Evolutionary conservation across 2,888 invertebrate genomes (phyloP), one percentile per base, ranked within the genome.

Genomic region (Nomada ferruginata): DNA sequence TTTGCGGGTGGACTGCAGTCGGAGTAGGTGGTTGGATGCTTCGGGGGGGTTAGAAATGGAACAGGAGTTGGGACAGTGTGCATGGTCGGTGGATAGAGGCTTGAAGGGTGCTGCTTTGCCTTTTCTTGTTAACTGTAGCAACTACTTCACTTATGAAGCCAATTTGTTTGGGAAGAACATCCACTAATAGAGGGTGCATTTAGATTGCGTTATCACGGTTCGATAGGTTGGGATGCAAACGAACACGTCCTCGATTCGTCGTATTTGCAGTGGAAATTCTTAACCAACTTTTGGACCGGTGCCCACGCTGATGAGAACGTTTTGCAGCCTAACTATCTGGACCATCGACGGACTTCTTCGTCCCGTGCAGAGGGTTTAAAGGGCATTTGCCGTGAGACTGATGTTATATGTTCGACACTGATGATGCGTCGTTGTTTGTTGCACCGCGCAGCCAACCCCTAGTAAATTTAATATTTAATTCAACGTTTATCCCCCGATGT

Each of bases 241-340:
- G 83, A 83, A 82, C 78, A 72, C 78, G 83, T 79, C 73, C 83
- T 61, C 65, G 83, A 84, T 84, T 73, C 76, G 57, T n/a, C 60
- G 69, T 84, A 83, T 79, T 84, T 84, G 83, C 83, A 72, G 57
- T 76, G 83, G 59, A 73, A 79, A 83, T 78, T 83, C 78, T 77
- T 75, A 77, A 74, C 74, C 83, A 69, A 79, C 75, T 73, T 83
- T 83, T 84, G 83, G 83, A 83, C 60, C 83, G 69, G 60, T 83
- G 83, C 83, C 83, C 83, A 66, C 42, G 26, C 65, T 64, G 83
- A 83, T 83, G 75, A 79, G 78, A 75, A 52, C 79, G 70, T 83
- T 83, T 75, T 65, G 70, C 83, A 72, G 68, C 60, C 64, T 68
- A 64, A 68, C 80, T 79, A 79, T 55, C 63, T 59, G 29, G 69